Evolutionary conservation across 2,113 vertebrate genomes (phyloP), one percentile per base, ranked within the genome.

Genomic region (Caloenas nicobarica): DNA sequence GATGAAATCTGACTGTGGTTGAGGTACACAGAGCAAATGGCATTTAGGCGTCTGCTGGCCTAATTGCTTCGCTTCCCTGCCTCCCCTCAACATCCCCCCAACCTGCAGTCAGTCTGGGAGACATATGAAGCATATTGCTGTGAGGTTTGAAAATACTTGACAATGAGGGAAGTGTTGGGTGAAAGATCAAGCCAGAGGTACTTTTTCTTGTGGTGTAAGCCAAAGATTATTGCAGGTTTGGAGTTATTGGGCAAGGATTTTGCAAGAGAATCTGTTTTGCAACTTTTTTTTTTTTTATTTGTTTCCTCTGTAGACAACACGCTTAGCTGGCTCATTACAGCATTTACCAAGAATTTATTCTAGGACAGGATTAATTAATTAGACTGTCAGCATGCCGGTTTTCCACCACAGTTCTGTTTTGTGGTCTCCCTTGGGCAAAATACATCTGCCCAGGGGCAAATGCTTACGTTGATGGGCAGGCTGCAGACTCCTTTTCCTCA

Each of bases 321-420:
- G 44, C 80, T 94, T 86, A 74, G 60, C 80, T 95, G 86, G 72
- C 72, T 96, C 57, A 74, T 95, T 86, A 93, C 91, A 78, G 68
- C 81, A 90, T 87, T 90, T 73, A 57, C 66, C 66, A 96, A 64
- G 94, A 94, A 96, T 96, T 95, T 92, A 77, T 94, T 80, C 81
- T 51, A 53, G 82, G 90, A 60, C 23, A 78, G 60, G 61, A 81
- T 80, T 87, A 84, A 79, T 90, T 84, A 69, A 65, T 71, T 46
- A 61, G 48, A 14, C 69, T 93, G 91, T 94, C 82, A 86, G 42
- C 56, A n/a, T 65, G 61, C 50, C 2, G 3, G 26, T 68, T 93
- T 96, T 66, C 66, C 50, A 84, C 44, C 81, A 62, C 54, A 61
- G 44, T 24, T 86, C 81, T 88, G n/a, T 80, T 86, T 81, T 21